Base-by-base conservation (phyloP, 2,888 invertebrate genomes). In the Physocephala rufipes region DNA sequence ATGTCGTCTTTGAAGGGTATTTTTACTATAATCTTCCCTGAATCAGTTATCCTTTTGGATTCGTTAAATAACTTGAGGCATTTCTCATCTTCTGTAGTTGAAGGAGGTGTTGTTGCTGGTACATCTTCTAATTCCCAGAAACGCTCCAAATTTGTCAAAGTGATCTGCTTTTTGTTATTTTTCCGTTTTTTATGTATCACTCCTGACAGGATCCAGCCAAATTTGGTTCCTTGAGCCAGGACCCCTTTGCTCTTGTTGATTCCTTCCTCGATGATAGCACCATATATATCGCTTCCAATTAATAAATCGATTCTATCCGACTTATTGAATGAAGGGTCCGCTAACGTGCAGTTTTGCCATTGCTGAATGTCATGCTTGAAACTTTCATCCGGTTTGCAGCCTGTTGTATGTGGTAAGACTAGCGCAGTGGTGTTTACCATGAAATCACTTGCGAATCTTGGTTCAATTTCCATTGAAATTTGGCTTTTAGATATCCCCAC, bases 371-470 rank as follows among this genome's bases (percentile, higher is more conserved):
- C 19, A 21, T 62, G 21, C 21, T 21, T 62, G 36, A 62, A 62
- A 15, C 16, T 36, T 7, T n/a, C 19, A 15, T 62, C 43, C 15
- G 62, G 62, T 3, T 62, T 43, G n/a, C 43, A 45, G 43, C 62
- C 43, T 21, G 62, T 43, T 45, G 21, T 43, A 3, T 62, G 19
- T 2, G 45, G n/a, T 43, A 62, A 43, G 45, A 62, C n/a, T 43
- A 62, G 24, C 7, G 28, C 62, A 43, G 43, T 43, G 7, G 62
- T 21, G n/a, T 62, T 43, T 21, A 62, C 62, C n/a, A 24, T 13
- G 21, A 62, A 62, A 59, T 69, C 62, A 62, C 69, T 69, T 19
- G 55, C 21, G 36, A 47, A 63, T 70, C 53, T 63, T 28, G 70
- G 70, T 51, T 61, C 63, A 53, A 63, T 70, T 63, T 70, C 53